Percentiles rank a stretch among this genome's conserved stretches.
Conservation (phyloP, 2,888 invertebrate species). For the Parasteatoda lunata region DNA sequence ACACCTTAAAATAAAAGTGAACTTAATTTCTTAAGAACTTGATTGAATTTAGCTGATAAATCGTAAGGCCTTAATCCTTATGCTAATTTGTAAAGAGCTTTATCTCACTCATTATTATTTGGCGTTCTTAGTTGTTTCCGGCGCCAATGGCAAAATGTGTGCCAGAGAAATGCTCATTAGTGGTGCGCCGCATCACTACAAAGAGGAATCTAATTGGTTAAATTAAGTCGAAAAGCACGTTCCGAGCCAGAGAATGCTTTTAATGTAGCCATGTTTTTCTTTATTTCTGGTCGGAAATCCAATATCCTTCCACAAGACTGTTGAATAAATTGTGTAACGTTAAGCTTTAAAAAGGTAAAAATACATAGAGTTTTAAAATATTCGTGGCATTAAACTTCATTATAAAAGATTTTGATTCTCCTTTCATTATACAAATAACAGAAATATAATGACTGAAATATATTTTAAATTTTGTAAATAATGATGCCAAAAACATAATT, state of each 20-base stretch:
- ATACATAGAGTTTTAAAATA: too few species aligned
- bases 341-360: background rate
- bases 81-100: conserved; percentile 33
- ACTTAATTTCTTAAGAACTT: too few species aligned
- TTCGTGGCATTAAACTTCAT: too few species aligned
- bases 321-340: background rate
- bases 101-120: conserved; percentile 35
- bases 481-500: too few species aligned
- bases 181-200: conserved; percentile 37
- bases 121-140: conserved; percentile 18
- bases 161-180: conserved; percentile 41
- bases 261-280: conserved; percentile 10
- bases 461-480: too few species aligned
- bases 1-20: too few species aligned
- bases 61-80: conserved; percentile 20
- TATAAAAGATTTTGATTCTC: too few species aligned
- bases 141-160: conserved; percentile 22
- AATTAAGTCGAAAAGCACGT: conserved; percentile 56
- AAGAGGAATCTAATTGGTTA: conserved; percentile 48
- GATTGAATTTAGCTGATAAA: background rate
- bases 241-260: conserved; percentile 23
- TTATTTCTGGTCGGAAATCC: background rate
- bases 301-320: background rate
- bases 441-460: too few species aligned
- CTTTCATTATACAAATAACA: too few species aligned